Conservation (phyloP, 2,888 invertebrate species). For the Tillus elongatus region DNA sequence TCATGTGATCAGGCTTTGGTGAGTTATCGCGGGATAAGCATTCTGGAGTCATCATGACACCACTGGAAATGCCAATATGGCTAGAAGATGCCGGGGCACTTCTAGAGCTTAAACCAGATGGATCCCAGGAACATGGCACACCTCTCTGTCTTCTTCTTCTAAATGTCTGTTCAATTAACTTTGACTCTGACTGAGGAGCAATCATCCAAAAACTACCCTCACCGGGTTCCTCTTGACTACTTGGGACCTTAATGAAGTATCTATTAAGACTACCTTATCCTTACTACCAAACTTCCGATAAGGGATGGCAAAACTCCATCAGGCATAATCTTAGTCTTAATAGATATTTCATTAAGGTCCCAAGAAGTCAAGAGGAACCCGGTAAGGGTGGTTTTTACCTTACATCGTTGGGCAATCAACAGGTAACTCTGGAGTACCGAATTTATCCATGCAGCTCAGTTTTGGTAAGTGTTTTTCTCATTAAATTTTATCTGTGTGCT, state of each 20-base stretch:
- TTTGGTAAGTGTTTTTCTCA: no score
- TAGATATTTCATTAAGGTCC: conserved; percentile 60
- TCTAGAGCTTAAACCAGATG: conserved; percentile 77
- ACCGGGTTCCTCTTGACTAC: conserved; percentile 96
- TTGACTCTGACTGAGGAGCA: conserved; percentile 91
- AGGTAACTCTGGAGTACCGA: no score
- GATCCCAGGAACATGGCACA: conserved; percentile 81
- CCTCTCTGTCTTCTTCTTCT: conserved; percentile 86
- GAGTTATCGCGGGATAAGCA: conserved; percentile 85
- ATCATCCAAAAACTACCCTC: conserved; percentile 99
- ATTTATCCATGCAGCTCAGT: no score
- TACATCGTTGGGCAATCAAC: no score
- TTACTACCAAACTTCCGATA: conserved; percentile 95
- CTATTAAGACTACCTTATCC: no score
- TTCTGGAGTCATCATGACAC: conserved; percentile 77
- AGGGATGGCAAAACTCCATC: conserved; percentile 99
- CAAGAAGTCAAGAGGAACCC: conserved; percentile 95
- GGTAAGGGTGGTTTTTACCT: conserved; percentile 99
- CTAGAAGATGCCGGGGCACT: conserved; percentile 93
- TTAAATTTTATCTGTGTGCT: no score
- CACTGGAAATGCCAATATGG: conserved; percentile 77
- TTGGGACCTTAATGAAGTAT: conserved; percentile 75
- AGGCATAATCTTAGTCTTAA: conserved; percentile 94
- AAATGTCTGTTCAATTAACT: conserved; percentile 94
- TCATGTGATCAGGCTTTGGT: conserved; percentile 67